These are phyloP conservation scores for Phymorhynchus buccinoides DNA, from an alignment of 1,140 invertebrate species.

Conservation along the genomic window DNA sequence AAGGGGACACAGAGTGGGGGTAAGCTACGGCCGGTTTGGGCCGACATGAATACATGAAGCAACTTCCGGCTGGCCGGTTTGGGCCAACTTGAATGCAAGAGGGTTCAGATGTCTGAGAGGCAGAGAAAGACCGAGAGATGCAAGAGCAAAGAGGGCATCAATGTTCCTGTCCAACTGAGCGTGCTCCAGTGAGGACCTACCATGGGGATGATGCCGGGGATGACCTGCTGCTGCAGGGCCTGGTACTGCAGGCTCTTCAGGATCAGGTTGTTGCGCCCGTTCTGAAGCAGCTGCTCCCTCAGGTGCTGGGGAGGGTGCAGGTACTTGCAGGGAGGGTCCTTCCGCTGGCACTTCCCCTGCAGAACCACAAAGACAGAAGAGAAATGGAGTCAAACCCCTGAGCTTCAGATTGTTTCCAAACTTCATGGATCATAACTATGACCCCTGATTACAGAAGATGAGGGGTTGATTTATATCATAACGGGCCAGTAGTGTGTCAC, in stretches of 20 bases:
- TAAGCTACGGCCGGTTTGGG: not conserved
- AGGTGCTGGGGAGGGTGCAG: conserved; percentile 99
- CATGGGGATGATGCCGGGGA: conserved; percentile 60
- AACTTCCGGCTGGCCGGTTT: no score
- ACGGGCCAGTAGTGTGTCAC: no score
- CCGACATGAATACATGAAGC: no score
- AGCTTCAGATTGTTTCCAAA: no score
- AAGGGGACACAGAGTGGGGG: not conserved
- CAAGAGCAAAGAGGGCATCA: not conserved
- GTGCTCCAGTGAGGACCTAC: no score
- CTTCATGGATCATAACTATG: no score
- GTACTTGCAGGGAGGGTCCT: conserved; percentile 99
- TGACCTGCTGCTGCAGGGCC: conserved; percentile 59
- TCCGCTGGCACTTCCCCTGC: conserved; percentile 99
- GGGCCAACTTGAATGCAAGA: no score
- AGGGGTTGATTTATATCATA: no score
- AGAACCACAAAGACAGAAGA: conserved; percentile 74
- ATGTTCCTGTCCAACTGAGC: no score
- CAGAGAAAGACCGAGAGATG: no score
- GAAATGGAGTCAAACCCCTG: not conserved
- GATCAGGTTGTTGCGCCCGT: conserved; percentile 98
- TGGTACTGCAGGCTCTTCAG: conserved; percentile 76
- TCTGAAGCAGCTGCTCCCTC: conserved; percentile 99
- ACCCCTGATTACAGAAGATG: no score
- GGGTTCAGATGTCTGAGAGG: no score